Conservation (phyloP, 1,140 invertebrate genomes). For the Rhopalosiphum maidis region DNA sequence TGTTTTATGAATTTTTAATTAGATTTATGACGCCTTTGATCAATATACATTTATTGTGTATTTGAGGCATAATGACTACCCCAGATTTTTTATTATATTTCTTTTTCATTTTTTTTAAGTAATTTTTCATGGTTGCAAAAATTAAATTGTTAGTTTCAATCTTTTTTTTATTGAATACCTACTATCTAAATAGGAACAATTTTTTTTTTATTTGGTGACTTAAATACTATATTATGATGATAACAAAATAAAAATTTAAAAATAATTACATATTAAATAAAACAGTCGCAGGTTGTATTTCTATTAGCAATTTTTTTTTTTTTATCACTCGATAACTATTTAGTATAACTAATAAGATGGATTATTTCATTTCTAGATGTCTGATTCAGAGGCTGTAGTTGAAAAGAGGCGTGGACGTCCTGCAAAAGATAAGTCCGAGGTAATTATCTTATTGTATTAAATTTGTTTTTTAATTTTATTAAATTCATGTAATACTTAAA, state of each 20-base stretch:
- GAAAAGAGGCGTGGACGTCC: constrained; percentile 54
- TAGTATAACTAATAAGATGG: not conserved
- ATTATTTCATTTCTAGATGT: constrained; percentile 29
- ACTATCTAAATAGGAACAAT: not conserved
- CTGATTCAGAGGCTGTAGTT: constrained; percentile 48
- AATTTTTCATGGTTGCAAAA: too few species aligned
- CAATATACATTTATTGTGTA: not conserved
- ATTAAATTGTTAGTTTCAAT: too few species aligned
- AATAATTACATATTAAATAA: not conserved
- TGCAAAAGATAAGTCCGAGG: constrained; percentile 38
- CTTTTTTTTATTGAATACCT: not conserved
- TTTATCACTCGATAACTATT: not conserved
- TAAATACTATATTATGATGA: not conserved
- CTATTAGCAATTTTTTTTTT: not conserved
- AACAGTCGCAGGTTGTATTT: not conserved
- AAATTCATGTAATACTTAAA: not conserved
- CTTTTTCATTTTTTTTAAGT: too few species aligned
- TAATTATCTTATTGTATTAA: not conserved
- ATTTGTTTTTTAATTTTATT: not conserved
- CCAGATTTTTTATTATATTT: not conserved
- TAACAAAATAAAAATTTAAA: not conserved
- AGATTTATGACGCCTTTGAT: not conserved
- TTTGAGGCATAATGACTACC: not conserved
- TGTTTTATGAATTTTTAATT: not conserved
- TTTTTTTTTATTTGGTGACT: not conserved